Evolutionary conservation across 2,797 vertebrate species (phyloP).

Genomic region (Dendrocincla fuliginosa): DNA sequence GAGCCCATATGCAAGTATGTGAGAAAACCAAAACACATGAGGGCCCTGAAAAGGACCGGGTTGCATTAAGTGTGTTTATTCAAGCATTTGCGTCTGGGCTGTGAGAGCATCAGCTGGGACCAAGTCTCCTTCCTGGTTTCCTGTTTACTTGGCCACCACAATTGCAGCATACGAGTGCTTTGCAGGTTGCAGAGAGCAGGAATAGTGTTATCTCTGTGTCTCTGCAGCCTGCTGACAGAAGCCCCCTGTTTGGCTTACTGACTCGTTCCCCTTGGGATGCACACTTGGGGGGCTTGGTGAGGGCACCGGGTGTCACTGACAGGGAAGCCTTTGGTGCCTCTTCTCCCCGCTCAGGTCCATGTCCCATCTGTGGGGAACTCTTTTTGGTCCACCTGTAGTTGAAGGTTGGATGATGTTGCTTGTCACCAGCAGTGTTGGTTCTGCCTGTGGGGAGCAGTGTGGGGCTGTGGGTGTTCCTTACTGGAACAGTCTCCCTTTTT

Average conservation of each 20-base stretch:
- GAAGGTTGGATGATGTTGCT: not conserved
- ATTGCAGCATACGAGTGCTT: not conserved
- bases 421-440: not conserved
- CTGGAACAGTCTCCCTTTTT: not conserved
- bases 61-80: not conserved
- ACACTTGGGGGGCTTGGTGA: not conserved
- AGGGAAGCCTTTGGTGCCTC: not conserved
- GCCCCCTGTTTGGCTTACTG: not conserved
- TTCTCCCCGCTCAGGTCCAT: not conserved
- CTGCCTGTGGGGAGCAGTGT: not conserved
- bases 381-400: not conserved
- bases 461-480: not conserved
- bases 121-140: not conserved
- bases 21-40: not conserved
- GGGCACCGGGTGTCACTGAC: accelerated
- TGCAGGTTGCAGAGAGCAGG: not conserved
- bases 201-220: not conserved
- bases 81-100: accelerated
- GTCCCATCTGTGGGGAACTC: accelerated
- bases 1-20: not conserved
- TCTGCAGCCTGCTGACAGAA: not conserved
- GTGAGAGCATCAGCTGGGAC: not conserved
- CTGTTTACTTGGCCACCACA: not conserved
- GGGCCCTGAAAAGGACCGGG: not conserved
- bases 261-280: not conserved